phyloP scores from a whole-genome alignment of 1,140 invertebrate genomes.

The Drosophila pallidifrons region DNA sequence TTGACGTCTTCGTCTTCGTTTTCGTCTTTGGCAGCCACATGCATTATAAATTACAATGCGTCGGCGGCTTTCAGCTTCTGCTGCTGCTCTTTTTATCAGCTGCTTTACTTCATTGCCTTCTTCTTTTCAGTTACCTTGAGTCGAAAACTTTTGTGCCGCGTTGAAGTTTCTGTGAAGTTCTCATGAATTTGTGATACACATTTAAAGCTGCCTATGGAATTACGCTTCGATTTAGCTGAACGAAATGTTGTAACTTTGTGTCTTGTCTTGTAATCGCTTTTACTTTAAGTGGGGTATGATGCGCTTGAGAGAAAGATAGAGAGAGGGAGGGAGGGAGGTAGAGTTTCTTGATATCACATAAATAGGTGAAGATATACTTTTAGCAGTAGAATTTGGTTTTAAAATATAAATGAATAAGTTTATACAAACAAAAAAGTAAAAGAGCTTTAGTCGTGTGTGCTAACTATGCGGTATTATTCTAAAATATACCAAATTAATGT shows the following conservation, averaged over 20 bases:
- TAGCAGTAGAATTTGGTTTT: too few species aligned
- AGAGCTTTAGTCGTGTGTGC: too few species aligned
- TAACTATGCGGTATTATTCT: too few species aligned
- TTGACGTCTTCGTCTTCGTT: not conserved
- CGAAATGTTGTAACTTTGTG: not conserved
- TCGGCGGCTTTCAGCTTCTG: constrained; percentile 25
- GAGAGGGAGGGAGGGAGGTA: too few species aligned
- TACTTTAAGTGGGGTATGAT: not conserved
- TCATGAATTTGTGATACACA: constrained; percentile 8
- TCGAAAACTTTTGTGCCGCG: constrained; percentile 6
- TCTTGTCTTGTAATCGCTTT: not conserved
- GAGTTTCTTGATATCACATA: too few species aligned
- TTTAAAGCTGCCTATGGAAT: constrained; percentile 20
- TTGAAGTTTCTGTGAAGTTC: constrained; percentile 16
- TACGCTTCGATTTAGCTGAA: not conserved
- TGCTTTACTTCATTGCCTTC: not conserved
- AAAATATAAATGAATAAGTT: too few species aligned
- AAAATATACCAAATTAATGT: too few species aligned
- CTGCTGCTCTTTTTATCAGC: not conserved
- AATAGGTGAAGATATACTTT: too few species aligned
- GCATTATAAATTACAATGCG: constrained; percentile 41
- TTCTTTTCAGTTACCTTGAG: not conserved
- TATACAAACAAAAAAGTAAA: too few species aligned
- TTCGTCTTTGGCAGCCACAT: constrained; percentile 1
- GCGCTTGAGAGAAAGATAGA: not conserved